Base-by-base conservation (phyloP, 2,888 invertebrate genomes). In the Euspilapteryx auroguttella region DNA sequence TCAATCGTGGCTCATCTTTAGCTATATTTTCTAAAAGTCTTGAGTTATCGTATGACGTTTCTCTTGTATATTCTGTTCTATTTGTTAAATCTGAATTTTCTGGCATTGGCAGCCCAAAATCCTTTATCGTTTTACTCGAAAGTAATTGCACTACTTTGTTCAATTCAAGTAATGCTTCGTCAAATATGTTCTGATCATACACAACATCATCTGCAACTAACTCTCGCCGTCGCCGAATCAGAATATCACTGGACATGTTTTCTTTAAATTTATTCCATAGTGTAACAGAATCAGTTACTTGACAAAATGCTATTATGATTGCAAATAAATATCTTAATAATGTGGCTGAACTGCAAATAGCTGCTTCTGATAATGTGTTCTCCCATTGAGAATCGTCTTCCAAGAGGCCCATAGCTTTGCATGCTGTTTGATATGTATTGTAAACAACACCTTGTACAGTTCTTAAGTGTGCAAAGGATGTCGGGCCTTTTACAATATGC, bases 361-460 rank as follows among this genome's bases (percentile, higher is more conserved):
- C 27, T 20, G 27, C 29, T 12, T 44, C 43, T n/a, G 28, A 20
- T 14, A 45, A 12, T 10, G 32, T 30, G 14, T 15, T 14, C 17
- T 32, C 32, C 41, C 48, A 50, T 24, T 49, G 38, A 23, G 25
- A 15, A 31, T 50, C 49, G 25, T 50, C 39, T 33, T 49, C 39
- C 12, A 53, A 29, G 10, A 53, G 26, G 11, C 37, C 35, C 6
- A 35, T 20, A 12, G 27, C 29, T 21, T 32, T 21, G 25, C 43
- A 43, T 23, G 40, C 40, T 9, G 26, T 29, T 25, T 34, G 29
- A 25, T 32, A 47, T 6, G 39, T 40, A 9, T 10, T 10, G 31
- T 31, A 34, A 5, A 32, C 13, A 11, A 25, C 21, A 14, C 39
- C 39, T 9, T 29, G n/a, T 8, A 17, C 8, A 8, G 17, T 17